Conservation (phyloP, 2,888 invertebrate genomes). For the Girardia tigrina region DNA sequence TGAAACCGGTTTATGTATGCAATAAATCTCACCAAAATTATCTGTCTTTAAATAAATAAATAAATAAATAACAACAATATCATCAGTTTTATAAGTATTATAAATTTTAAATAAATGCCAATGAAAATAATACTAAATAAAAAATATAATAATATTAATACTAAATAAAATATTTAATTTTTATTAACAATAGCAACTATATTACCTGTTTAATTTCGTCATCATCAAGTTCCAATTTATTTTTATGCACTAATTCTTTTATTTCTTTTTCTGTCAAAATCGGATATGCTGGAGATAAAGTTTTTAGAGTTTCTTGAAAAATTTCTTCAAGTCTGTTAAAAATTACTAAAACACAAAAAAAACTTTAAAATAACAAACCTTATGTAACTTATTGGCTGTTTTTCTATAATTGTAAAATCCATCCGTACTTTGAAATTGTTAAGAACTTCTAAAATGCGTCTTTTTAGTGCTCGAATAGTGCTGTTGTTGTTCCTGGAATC, state of each 20-base stretch:
- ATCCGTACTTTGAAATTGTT: neutral
- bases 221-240: neutral
- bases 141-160: neutral
- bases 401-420: neutral
- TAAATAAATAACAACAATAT: neutral
- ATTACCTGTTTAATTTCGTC: neutral
- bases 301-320: neutral
- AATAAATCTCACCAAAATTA: too few species aligned
- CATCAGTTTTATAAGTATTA: neutral
- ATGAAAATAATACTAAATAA: neutral
- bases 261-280: neutral
- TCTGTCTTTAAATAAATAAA: too few species aligned
- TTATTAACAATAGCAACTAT: neutral
- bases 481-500: neutral
- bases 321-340: neutral
- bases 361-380: neutral
- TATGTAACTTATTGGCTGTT: neutral
- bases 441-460: neutral
- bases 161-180: neutral
- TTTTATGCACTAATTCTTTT: neutral
- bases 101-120: neutral
- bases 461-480: neutral
- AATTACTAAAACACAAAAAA: too few species aligned
- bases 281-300: neutral
- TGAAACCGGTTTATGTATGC: too few species aligned